Conservation (phyloP, 1,140 invertebrate species). For the Conus betulinus region DNA sequence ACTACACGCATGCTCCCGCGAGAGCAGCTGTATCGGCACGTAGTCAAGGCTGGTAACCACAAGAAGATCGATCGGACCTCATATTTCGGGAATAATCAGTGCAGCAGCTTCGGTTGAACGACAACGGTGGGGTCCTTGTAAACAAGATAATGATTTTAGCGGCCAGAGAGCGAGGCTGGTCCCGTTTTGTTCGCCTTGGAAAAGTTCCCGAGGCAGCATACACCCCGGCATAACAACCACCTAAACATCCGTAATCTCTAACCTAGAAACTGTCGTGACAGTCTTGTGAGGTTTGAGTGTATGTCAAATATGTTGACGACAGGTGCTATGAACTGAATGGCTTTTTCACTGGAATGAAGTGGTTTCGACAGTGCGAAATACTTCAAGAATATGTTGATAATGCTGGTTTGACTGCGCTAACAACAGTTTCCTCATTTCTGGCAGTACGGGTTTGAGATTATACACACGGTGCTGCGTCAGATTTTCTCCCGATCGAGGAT, state of each 20-base stretch:
- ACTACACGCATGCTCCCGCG: not conserved
- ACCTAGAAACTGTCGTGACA: conserved; percentile 4
- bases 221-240: conserved; percentile 17
- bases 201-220: not conserved
- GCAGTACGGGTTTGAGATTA: not conserved
- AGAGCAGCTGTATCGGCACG: not conserved
- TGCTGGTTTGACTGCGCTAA: not conserved
- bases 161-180: not conserved
- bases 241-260: conserved; percentile 33
- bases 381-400: not conserved
- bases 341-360: not conserved
- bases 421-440: not conserved
- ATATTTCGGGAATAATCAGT: not conserved
- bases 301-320: not conserved
- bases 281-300: not conserved
- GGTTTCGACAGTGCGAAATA: not conserved
- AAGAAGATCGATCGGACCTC: not conserved
- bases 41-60: not conserved
- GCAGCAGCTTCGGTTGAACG: not conserved
- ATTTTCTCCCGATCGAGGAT: not conserved
- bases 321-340: not conserved
- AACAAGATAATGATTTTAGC: conserved; percentile 8
- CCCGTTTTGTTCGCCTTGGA: not conserved
- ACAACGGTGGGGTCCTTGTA: not conserved
- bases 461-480: not conserved